Conservation (phyloP, 2,797 vertebrate genomes). For the Valencia hispanica region DNA sequence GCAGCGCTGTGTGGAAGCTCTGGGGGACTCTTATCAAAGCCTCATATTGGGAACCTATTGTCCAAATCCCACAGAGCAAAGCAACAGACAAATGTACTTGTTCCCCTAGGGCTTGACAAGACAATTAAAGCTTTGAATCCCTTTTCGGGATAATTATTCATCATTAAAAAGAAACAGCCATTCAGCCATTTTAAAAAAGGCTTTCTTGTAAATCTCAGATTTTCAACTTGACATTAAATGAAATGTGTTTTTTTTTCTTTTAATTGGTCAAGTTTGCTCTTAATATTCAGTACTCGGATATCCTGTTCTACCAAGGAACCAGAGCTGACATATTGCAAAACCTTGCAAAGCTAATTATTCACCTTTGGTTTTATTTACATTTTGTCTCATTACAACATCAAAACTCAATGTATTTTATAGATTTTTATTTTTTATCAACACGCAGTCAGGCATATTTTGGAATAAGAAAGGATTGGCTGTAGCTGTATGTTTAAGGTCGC, state of each 20-base stretch:
- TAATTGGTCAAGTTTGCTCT: background rate
- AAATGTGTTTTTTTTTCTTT: background rate
- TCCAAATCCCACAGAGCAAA: constrained; percentile 36
- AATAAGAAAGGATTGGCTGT: background rate
- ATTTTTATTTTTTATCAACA: too few relatives aligned
- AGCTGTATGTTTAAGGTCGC: too few relatives aligned
- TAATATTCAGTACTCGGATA: background rate
- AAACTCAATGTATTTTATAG: background rate
- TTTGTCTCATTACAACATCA: background rate
- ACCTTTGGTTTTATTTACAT: background rate
- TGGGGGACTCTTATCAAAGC: constrained; percentile 21
- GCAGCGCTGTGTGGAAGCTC: background rate
- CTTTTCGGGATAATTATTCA: background rate
- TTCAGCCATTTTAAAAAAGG: background rate
- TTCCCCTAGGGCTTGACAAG: background rate
- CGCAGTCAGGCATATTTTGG: background rate
- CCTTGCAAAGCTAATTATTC: background rate
- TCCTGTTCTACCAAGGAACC: background rate
- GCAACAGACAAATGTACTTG: constrained; percentile 10
- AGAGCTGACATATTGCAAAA: background rate
- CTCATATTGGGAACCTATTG: constrained; percentile 11
- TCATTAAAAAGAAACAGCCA: background rate
- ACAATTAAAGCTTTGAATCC: background rate
- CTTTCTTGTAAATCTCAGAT: background rate
- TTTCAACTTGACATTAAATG: background rate